Conservation (phyloP, 2,797 vertebrate species). For the Trematomus bernacchii region DNA sequence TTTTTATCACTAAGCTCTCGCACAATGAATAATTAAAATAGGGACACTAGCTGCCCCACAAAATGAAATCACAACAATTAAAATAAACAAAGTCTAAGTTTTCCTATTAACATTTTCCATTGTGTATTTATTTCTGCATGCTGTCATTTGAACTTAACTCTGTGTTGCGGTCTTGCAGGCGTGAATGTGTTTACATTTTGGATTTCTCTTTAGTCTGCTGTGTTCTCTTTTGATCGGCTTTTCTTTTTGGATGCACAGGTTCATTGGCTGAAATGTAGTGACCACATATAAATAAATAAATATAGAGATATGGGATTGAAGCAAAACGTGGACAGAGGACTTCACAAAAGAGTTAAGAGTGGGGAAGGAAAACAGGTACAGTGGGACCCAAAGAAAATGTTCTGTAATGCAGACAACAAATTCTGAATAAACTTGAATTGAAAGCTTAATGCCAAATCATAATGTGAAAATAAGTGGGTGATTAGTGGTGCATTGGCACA, state of each 20-base stretch:
- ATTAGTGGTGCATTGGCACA: too few relatives aligned
- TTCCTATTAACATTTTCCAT: background rate
- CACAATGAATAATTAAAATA: background rate
- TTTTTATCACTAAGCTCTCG: background rate
- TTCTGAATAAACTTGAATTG: background rate
- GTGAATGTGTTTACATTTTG: background rate
- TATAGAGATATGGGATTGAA: background rate
- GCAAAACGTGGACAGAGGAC: background rate
- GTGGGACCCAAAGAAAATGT: too few relatives aligned
- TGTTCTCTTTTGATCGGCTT: slow-evolving; percentile 11
- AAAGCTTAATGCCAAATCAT: background rate
- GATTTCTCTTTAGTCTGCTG: background rate
- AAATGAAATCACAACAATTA: background rate
- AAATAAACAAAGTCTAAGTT: slow-evolving; percentile 3
- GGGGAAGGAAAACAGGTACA: background rate
- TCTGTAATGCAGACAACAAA: background rate
- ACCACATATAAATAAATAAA: background rate
- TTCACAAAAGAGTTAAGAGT: background rate
- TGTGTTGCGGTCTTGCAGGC: background rate
- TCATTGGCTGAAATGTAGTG: background rate
- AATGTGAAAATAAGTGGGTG: too few relatives aligned
- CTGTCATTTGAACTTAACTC: background rate
- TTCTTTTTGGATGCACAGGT: slow-evolving; percentile 1
- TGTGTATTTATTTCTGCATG: background rate
- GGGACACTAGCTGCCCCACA: background rate